Percentiles rank a stretch among this genome's conserved stretches.
phyloP scores from a whole-genome alignment of 2,888 invertebrate genomes.

The Aradus depressus region DNA sequence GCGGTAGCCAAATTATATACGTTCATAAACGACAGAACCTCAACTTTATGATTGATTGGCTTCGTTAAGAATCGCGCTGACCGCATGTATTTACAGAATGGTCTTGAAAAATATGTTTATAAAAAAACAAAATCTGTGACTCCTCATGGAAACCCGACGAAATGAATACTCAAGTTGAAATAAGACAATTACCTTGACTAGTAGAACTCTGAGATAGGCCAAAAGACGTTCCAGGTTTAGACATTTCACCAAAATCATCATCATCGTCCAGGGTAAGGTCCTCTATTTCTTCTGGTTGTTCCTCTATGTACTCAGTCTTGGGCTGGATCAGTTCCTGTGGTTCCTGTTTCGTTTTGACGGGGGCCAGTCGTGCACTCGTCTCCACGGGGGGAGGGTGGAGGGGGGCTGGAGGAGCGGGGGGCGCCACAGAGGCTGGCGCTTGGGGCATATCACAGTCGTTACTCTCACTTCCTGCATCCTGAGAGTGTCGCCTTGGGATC shows the following conservation, averaged over 20 bases:
- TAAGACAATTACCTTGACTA: slow-evolving; percentile 19
- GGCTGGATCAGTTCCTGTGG: slow-evolving; percentile 46
- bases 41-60: no score
- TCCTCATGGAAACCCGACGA: no score
- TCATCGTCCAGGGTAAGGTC: slow-evolving; percentile 61
- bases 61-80: neutral
- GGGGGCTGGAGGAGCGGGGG: slow-evolving; percentile 10
- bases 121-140: neutral
- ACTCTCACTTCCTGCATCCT: slow-evolving; percentile 19
- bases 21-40: no score
- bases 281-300: slow-evolving; percentile 45
- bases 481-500: slow-evolving; percentile 14
- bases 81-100: neutral
- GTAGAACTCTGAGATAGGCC: slow-evolving; percentile 29
- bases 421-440: slow-evolving; percentile 13
- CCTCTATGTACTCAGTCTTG: slow-evolving; percentile 55
- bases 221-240: slow-evolving; percentile 53
- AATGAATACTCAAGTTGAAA: neutral
- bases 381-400: slow-evolving; percentile 10
- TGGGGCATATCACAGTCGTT: slow-evolving; percentile 24
- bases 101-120: neutral
- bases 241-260: slow-evolving; percentile 60
- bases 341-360: slow-evolving; percentile 30
- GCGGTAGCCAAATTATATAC: no score
- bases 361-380: slow-evolving; percentile 7